Conservation (phyloP, 2,797 vertebrate genomes). For the Muraenolepis orangiensis region DNA sequence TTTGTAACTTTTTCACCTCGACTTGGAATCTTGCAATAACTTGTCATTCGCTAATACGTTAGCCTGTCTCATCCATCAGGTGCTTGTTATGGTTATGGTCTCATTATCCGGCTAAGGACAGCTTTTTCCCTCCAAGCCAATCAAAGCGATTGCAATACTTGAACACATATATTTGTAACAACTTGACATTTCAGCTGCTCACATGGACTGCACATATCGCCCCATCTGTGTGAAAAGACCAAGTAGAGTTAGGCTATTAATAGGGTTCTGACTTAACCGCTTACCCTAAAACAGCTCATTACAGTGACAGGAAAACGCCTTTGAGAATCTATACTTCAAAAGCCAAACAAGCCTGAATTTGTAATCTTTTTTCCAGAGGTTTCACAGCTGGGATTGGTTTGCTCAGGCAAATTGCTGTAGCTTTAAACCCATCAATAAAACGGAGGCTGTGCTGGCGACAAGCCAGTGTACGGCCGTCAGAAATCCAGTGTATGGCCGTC, state of each 20-base stretch:
- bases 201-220: not conserved
- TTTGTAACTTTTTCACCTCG: slow-evolving; percentile 70
- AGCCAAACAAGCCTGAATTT: slow-evolving; percentile 58
- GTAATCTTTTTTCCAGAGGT: slow-evolving; percentile 60
- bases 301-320: slow-evolving; percentile 49
- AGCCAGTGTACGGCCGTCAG: slow-evolving; percentile 29
- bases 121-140: slow-evolving; percentile 7
- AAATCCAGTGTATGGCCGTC: not conserved
- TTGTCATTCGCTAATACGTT: slow-evolving; percentile 53
- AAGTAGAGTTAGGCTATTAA: not conserved
- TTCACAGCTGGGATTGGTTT: slow-evolving; percentile 64
- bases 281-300: slow-evolving; percentile 46
- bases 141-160: not conserved
- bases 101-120: slow-evolving; percentile 24
- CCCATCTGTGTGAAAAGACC: not conserved
- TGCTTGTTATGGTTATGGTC: slow-evolving; percentile 38
- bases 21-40: slow-evolving; percentile 74
- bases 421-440: slow-evolving; percentile 56
- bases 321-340: slow-evolving; percentile 36
- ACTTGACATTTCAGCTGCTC: not conserved
- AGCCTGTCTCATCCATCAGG: slow-evolving; percentile 46
- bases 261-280: not conserved
- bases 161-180: not conserved
- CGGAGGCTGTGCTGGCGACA: slow-evolving; percentile 47
- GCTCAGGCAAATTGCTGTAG: slow-evolving; percentile 61